A percentile compares a stretch with the other conserved stretches of the same genome.
phyloP scores from a whole-genome alignment of 2,888 invertebrate species.

The Theristus sp. region DNA sequence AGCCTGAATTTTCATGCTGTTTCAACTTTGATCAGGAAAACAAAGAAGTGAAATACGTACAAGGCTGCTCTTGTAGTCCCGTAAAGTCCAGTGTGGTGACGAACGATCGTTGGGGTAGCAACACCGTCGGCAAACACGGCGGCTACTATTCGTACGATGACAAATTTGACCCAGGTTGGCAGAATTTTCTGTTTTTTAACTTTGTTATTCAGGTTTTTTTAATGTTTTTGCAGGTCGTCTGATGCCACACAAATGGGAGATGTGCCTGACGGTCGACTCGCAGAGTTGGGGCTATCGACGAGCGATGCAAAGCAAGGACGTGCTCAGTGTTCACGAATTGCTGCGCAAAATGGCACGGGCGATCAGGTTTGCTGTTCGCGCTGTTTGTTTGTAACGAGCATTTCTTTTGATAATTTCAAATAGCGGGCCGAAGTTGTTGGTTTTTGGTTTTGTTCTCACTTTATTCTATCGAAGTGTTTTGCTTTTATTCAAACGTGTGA shows the following conservation, averaged over 20 bases:
- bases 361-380: not conserved
- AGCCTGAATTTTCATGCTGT: not conserved
- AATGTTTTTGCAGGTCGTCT: not conserved
- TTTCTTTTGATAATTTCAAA: no score
- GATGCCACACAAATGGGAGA: not conserved
- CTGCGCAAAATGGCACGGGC: not conserved
- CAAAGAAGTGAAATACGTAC: not conserved
- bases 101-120: constrained; percentile 81
- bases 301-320: not conserved
- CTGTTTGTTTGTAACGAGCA: no score
- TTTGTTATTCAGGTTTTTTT: no score
- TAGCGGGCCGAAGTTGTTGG: no score
- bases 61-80: constrained; percentile 28
- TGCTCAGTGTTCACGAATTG: not conserved
- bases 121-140: constrained; percentile 61
- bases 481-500: no score
- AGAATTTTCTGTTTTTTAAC: no score
- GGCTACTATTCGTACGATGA: constrained; percentile 69
- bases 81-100: constrained; percentile 68
- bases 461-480: no score
- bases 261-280: not conserved
- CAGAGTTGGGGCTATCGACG: not conserved
- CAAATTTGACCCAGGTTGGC: constrained; percentile 44
- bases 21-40: not conserved
- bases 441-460: no score